A percentile compares a stretch with the other conserved stretches of the same genome.
phyloP scores from a whole-genome alignment of 2,113 vertebrate species.

The Pachyramphus minor region DNA sequence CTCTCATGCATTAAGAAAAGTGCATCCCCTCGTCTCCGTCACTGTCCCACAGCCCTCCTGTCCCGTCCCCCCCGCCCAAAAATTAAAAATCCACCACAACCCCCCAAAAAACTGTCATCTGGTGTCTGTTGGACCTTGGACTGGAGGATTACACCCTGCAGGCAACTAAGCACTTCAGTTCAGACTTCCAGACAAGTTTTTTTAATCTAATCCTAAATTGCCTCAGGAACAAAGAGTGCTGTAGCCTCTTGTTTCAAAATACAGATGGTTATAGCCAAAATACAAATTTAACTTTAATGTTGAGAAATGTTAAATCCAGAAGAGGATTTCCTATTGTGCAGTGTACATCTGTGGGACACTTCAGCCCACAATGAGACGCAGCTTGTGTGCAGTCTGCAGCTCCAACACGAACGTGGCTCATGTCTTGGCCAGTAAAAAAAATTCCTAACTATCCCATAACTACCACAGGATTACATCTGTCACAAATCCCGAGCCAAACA shows the following conservation, averaged over 20 bases:
- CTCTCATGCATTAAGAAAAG: accelerated
- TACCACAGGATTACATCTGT: conserved; percentile 1
- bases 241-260: neutral
- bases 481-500: neutral
- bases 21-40: neutral
- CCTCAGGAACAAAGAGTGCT: neutral
- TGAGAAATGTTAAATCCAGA: conserved; percentile 17
- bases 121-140: neutral
- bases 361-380: neutral
- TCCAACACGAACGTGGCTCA: neutral
- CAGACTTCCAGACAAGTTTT: neutral
- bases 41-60: no score
- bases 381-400: neutral
- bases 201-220: conserved; percentile 15
- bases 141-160: neutral
- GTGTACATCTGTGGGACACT: neutral
- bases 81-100: neutral
- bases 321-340: conserved; percentile 17
- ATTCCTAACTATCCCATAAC: neutral
- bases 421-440: neutral
- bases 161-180: neutral
- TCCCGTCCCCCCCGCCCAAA: no score
- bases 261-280: neutral
- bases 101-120: neutral
- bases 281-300: neutral